These are phyloP conservation scores for Egretta garzetta DNA, from an alignment of 2,113 vertebrate genomes.

Conservation along the genomic window DNA sequence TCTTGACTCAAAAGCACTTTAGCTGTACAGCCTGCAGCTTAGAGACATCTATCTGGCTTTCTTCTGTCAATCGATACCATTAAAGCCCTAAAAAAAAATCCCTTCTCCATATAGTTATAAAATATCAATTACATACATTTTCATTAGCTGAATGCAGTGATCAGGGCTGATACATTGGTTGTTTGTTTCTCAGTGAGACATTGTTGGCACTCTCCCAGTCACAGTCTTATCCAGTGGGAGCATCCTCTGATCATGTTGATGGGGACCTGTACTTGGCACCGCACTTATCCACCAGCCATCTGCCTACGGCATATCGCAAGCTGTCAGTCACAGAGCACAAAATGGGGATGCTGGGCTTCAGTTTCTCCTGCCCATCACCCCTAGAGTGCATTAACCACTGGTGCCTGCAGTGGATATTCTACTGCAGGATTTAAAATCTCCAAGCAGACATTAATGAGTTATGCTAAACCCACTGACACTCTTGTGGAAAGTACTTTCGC, in stretches of 20 bases:
- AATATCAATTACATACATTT: conserved; percentile 81
- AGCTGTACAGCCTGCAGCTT: conserved; percentile 25
- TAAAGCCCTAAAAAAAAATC: conserved; percentile 64
- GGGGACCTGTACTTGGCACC: background rate
- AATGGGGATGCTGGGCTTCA: background rate
- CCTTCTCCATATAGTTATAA: conserved; percentile 75
- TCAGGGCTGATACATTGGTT: conserved; percentile 59
- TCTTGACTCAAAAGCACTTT: conserved; percentile 60
- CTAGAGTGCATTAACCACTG: background rate
- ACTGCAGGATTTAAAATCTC: conserved; percentile 27
- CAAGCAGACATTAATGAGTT: conserved; percentile 1
- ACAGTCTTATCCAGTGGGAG: background rate
- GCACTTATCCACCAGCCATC: rapidly evolving
- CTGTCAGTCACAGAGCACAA: background rate
- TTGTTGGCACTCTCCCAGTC: conserved; percentile 49
- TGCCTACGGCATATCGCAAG: background rate
- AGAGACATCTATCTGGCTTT: conserved; percentile 65
- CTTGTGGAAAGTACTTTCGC: conserved; percentile 23
- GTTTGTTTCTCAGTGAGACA: conserved; percentile 64
- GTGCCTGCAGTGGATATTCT: background rate
- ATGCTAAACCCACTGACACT: conserved; percentile 31
- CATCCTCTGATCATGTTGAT: background rate
- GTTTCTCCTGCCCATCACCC: background rate
- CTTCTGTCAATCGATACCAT: conserved; percentile 74
- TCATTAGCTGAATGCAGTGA: conserved; percentile 76